A percentile compares a stretch with the other conserved stretches of the same genome.
phyloP scores from a whole-genome alignment of 2,797 vertebrate species.

The Hypotaenidia okinawae region DNA sequence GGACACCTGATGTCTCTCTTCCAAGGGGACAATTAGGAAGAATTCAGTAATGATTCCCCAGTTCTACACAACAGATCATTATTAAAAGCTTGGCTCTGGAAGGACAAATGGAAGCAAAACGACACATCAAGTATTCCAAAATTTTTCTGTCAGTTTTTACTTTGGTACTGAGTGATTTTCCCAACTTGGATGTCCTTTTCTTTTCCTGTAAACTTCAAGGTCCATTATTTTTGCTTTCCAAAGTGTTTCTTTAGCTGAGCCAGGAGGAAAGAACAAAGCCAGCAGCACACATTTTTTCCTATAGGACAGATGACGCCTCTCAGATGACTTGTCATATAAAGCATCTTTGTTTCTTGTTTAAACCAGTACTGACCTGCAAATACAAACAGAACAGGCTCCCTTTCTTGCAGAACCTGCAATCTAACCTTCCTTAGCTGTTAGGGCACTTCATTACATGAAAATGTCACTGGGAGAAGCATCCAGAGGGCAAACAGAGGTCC shows the following conservation, averaged over 20 bases:
- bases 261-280: neutral
- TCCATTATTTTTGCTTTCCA: neutral
- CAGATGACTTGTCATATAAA: constrained; percentile 38
- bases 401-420: constrained; percentile 37
- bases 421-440: neutral
- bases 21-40: neutral
- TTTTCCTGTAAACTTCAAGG: neutral
- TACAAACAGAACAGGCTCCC: neutral
- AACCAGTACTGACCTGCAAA: neutral
- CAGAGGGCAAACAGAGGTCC: neutral
- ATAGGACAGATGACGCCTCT: neutral
- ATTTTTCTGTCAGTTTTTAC: accelerated
- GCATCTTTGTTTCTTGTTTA: constrained; percentile 29
- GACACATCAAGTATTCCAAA: neutral
- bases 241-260: neutral
- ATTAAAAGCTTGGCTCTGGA: neutral
- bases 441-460: neutral
- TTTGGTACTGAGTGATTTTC: neutral
- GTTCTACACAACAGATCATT: neutral
- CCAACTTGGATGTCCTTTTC: neutral
- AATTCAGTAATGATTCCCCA: neutral
- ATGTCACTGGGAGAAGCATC: neutral
- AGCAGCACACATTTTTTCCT: neutral
- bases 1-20: neutral
- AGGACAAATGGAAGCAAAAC: neutral